These are phyloP conservation scores for Arvicola amphibius DNA, from an alignment of 2,797 vertebrate species.

Conservation along the genomic window DNA sequence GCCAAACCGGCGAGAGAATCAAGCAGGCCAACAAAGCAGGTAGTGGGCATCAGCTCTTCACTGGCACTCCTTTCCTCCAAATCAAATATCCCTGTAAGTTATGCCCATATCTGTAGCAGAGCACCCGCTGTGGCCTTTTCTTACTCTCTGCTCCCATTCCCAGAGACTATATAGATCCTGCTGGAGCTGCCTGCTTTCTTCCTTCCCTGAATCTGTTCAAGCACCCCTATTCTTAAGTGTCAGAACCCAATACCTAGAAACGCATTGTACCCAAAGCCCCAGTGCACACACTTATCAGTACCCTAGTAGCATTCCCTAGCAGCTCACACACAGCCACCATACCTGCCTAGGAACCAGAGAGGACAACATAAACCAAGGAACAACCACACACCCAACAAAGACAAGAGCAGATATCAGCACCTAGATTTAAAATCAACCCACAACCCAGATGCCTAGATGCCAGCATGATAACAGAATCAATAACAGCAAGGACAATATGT, in stretches of 20 bases:
- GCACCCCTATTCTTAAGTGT: background rate
- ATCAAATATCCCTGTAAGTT: too few relatives aligned
- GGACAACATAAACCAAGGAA: background rate
- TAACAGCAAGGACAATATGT: background rate
- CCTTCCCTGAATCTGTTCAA: too few relatives aligned
- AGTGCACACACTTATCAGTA: background rate
- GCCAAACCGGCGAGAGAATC: background rate
- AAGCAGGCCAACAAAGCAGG: background rate
- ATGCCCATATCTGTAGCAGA: background rate
- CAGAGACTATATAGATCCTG: background rate
- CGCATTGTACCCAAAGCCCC: background rate
- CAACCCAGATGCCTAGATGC: background rate
- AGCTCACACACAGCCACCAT: background rate
- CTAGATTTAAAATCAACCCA: too few relatives aligned
- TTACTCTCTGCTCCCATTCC: background rate
- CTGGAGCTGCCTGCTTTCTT: too few relatives aligned
- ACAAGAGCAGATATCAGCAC: background rate
- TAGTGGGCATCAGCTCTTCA: too few relatives aligned
- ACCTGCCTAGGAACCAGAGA: background rate
- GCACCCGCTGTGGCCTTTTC: background rate
- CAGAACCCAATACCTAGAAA: background rate
- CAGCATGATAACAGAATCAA: too few relatives aligned
- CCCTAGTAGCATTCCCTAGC: background rate
- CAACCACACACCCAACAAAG: background rate
- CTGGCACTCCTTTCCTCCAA: background rate